These are phyloP conservation scores for Misgurnus anguillicaudatus DNA, from an alignment of 2,113 vertebrate species.

Conservation along the genomic window DNA sequence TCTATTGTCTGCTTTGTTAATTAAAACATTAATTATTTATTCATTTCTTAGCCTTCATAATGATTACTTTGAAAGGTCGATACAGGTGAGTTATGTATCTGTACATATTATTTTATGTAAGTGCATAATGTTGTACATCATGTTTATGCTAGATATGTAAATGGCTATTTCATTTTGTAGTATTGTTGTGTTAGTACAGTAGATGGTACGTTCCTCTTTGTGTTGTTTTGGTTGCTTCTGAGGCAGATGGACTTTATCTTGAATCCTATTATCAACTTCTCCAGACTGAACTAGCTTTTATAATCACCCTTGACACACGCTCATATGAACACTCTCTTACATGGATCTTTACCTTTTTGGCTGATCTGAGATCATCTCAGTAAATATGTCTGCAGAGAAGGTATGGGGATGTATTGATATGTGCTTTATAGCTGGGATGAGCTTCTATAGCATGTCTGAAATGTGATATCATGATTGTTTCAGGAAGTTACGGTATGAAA, in stretches of 20 bases:
- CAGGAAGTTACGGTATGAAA: too few relatives aligned
- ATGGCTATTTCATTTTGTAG: not conserved
- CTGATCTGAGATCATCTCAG: not conserved
- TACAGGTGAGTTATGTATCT: slow-evolving; percentile 18
- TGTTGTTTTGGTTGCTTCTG: slow-evolving; percentile 21
- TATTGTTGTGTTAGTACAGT: slow-evolving; percentile 5
- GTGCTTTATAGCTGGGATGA: too few relatives aligned
- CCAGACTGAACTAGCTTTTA: slow-evolving; percentile 6
- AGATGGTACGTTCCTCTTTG: slow-evolving; percentile 9
- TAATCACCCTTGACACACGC: slow-evolving; percentile 7
- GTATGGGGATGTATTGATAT: slow-evolving; percentile 22
- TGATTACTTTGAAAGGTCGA: not conserved
- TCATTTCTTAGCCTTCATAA: not conserved
- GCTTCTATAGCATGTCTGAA: too few relatives aligned
- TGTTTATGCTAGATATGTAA: too few relatives aligned
- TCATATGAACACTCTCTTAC: slow-evolving; percentile 6
- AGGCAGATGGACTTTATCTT: slow-evolving; percentile 36
- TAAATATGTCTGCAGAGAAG: slow-evolving; percentile 57
- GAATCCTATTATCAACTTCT: slow-evolving; percentile 57
- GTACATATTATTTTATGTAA: not conserved
- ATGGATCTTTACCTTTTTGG: not conserved
- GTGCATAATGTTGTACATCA: too few relatives aligned
- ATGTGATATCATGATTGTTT: too few relatives aligned
- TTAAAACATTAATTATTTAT: not conserved
- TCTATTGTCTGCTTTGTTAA: not conserved